Percentiles rank a stretch among this genome's conserved stretches.
phyloP scores from a whole-genome alignment of 2,888 invertebrate genomes.

The Liposcelis brunnea region DNA sequence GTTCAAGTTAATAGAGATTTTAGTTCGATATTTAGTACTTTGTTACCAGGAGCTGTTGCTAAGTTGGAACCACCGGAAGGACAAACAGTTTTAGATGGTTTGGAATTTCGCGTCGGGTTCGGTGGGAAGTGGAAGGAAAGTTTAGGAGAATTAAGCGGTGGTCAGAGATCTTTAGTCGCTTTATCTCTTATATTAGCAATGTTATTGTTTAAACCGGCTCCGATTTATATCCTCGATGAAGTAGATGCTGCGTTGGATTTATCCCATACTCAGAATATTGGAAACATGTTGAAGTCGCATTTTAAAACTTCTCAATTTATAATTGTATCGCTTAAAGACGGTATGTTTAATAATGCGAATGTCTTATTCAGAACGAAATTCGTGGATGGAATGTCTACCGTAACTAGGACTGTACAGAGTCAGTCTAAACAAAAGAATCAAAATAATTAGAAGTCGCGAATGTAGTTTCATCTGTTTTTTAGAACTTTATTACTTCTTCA shows the following conservation, averaged over 20 bases:
- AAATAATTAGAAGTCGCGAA: too few species aligned
- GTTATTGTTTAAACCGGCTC: constrained; percentile 93
- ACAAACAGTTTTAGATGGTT: constrained; percentile 58
- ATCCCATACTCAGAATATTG: constrained; percentile 97
- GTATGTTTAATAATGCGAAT: constrained; percentile 99
- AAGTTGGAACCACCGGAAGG: constrained; percentile 63
- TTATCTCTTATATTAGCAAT: constrained; percentile 90
- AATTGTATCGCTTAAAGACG: constrained; percentile 94
- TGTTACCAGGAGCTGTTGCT: constrained; percentile 82
- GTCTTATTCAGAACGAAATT: constrained; percentile 89
- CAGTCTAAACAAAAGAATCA: constrained; percentile 6
- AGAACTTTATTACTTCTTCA: too few species aligned
- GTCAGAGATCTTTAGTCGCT: constrained; percentile 90
- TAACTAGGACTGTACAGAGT: constrained; percentile 42
- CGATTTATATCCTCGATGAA: constrained; percentile 95
- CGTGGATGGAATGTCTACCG: constrained; percentile 85
- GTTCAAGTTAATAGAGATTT: constrained; percentile 82
- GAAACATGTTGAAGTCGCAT: constrained; percentile 79
- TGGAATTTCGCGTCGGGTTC: constrained; percentile 73
- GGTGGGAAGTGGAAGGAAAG: constrained; percentile 93
- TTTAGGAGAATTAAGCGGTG: constrained; percentile 88
- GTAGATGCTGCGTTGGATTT: constrained; percentile 96
- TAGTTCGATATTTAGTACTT: constrained; percentile 78
- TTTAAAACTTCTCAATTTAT: constrained; percentile 92
- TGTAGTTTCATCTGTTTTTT: too few species aligned